These are phyloP conservation scores for Desmophyllum pertusum DNA, from an alignment of 92 coral and sea anemone species.

Conservation along the genomic window DNA sequence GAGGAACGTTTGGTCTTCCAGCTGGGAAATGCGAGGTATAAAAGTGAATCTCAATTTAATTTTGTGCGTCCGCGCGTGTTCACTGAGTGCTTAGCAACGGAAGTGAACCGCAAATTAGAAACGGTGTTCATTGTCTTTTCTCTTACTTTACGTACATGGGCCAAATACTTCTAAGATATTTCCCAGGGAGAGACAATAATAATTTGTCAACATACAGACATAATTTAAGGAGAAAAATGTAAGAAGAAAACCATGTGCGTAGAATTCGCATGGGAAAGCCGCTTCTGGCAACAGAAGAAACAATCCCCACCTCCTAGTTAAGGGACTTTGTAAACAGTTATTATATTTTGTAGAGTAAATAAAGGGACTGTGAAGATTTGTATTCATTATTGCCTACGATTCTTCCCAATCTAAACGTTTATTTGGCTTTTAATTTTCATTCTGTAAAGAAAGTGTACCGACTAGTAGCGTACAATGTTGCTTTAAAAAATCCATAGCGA, in stretches of 20 bases:
- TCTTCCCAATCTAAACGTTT: neutral
- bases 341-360: neutral
- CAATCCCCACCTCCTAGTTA: conserved; percentile 96
- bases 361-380: neutral
- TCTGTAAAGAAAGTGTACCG: neutral
- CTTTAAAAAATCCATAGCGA: too few relatives aligned
- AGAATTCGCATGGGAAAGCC: conserved; percentile 76
- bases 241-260: conserved; percentile 31
- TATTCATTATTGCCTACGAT: neutral
- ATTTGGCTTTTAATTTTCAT: neutral
- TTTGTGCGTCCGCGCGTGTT: neutral
- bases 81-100: conserved; percentile 70
- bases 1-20: conserved; percentile 76
- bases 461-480: too few relatives aligned
- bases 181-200: conserved; percentile 69
- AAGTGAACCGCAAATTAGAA: conserved; percentile 2
- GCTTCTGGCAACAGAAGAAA: conserved; percentile 83
- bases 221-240: conserved; percentile 68
- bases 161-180: conserved; percentile 83
- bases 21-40: conserved; percentile 84
- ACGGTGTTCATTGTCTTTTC: conserved; percentile 15
- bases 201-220: conserved; percentile 68
- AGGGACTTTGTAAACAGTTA: neutral
- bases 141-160: conserved; percentile 57
- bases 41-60: neutral